These are phyloP conservation scores for Pomacea canaliculata DNA, from an alignment of 2,888 invertebrate species.

Conservation along the genomic window DNA sequence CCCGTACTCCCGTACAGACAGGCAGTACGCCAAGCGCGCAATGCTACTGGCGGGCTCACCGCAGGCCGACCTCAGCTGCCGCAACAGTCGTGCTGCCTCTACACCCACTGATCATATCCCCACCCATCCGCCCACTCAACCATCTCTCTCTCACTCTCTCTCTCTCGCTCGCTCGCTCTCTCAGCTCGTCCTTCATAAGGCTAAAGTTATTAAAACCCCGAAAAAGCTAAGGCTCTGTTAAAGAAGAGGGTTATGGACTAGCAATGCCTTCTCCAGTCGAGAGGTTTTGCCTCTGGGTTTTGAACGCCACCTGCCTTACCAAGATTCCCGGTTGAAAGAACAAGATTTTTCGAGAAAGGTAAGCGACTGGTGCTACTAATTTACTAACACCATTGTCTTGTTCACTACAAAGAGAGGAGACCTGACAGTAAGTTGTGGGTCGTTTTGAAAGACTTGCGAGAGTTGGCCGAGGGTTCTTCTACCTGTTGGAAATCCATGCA, in stretches of 20 bases:
- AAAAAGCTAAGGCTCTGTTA: neutral
- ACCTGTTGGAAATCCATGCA: no score
- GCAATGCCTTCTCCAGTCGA: conserved; percentile 5
- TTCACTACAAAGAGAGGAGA: no score
- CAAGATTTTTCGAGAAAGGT: neutral
- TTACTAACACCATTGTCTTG: no score
- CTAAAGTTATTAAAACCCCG: conserved; percentile 5
- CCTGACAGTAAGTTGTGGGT: no score
- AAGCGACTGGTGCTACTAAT: neutral
- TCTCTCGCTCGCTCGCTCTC: neutral
- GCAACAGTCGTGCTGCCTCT: neutral
- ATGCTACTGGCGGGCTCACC: neutral
- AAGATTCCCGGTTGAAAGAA: conserved; percentile 1
- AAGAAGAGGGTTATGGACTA: neutral
- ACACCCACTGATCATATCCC: neutral
- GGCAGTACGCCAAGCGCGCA: neutral
- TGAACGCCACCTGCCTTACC: neutral
- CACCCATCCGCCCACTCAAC: neutral
- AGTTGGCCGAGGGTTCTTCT: no score
- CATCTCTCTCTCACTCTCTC: neutral
- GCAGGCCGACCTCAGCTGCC: neutral
- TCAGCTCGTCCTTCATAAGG: conserved; percentile 4
- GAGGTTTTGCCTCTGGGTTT: neutral
- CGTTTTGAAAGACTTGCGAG: no score
- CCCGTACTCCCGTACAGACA: neutral